A percentile compares a stretch with the other conserved stretches of the same genome.
These are phyloP conservation scores for Eidolon helvum DNA, from an alignment of 2,113 vertebrate species.

Conservation along the genomic window DNA sequence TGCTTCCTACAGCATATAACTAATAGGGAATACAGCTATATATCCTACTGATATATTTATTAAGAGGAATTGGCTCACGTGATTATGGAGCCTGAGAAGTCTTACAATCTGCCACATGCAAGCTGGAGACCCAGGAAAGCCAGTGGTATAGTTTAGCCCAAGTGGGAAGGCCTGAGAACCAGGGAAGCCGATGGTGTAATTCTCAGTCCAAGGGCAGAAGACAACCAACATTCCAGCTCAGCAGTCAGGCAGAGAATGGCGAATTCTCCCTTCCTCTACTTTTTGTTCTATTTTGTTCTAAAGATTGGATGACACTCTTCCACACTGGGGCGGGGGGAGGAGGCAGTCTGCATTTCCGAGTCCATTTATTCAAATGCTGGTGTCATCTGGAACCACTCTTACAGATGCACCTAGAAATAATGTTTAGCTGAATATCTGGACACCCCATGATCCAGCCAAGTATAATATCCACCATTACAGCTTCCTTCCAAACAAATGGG, in stretches of 20 bases:
- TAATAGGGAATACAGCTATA: neutral
- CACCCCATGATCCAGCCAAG: neutral
- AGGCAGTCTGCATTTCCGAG: neutral
- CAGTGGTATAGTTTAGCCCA: neutral
- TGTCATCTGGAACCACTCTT: neutral
- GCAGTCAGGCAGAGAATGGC: neutral
- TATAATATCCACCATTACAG: neutral
- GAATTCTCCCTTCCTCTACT: neutral
- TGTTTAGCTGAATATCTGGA: neutral
- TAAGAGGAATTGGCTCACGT: neutral
- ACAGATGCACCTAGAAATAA: neutral
- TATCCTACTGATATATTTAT: neutral
- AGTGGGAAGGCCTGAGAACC: neutral
- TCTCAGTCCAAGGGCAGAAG: neutral
- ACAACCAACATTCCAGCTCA: neutral
- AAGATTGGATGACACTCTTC: neutral
- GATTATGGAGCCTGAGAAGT: neutral
- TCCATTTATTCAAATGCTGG: neutral
- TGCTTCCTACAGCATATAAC: neutral
- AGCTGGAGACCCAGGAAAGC: neutral
- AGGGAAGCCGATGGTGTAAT: neutral
- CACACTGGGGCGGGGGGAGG: neutral
- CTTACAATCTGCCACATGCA: neutral
- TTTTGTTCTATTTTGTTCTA: neutral
- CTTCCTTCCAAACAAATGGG: neutral